Base-by-base conservation (phyloP, 2,113 vertebrate genomes). In the Aythya baeri region DNA sequence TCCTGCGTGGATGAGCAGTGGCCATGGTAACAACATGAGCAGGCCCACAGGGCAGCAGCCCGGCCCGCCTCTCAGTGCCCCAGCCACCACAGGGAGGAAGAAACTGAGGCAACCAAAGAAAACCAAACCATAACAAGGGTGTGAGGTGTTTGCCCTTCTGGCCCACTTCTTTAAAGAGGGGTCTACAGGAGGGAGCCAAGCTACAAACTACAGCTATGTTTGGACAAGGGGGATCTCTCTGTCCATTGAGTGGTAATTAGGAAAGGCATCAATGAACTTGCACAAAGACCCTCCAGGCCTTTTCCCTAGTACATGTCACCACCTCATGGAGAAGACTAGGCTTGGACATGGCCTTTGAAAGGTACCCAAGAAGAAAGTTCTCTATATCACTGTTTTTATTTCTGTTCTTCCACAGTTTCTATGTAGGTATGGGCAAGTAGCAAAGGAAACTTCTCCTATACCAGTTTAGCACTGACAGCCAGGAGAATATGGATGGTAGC, bases 11-110 rank as follows among this genome's bases (percentile, higher is more conserved):
- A 18, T 89, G 41, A 83, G 62, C 36, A 49, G 67, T 1, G 0
- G 32, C 78, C 7, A 7, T 12, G 32, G 43, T 32, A 67, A 7
- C 66, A 44, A 34, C 0, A 2, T 3, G 2, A 43, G 29, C 31
- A n/a, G 0, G 1, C 23, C 61, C 54, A 34, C 0, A 5, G 0
- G 0, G 17, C 32, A 41, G 57, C 50, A 52, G 49, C 27, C 4
- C 1, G 0, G 17, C 0, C 1, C 10, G 4, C 63, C 55, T 68
- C 29, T 63, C 41, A 27, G 32, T 8, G 7, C 31, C 29, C 49
- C 25, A 0, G 0, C 6, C 17, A 18, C 0, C 0, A 27, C n/a
- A 55, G 15, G 17, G 8, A 32, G 72, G 31, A 79, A 55, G 29
- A 70, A 18, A 54, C 36, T 3, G 1, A 82, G 34, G 13, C n/a